Evolutionary conservation across 2,797 vertebrate genomes (phyloP).

Genomic region (Manis javanica): DNA sequence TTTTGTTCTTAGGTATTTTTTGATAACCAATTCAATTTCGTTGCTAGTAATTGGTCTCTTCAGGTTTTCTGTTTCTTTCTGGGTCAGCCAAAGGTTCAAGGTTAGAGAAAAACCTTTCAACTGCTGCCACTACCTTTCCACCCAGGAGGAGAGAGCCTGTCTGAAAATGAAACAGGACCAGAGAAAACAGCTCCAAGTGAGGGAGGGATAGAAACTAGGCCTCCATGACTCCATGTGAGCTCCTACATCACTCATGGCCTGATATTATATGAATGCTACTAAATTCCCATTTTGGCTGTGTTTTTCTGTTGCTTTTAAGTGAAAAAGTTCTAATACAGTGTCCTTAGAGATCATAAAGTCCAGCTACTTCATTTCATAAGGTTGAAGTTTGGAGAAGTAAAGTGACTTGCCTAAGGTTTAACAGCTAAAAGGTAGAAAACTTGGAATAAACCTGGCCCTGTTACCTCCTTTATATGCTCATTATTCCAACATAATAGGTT

Average conservation of each 20-base stretch:
- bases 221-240: neutral
- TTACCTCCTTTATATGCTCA: neutral
- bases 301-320: conserved; percentile 29
- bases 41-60: no score
- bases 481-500: conserved; percentile 8
- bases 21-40: no score
- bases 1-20: no score
- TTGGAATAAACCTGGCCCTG: neutral
- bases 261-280: neutral
- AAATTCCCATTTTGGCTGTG: neutral
- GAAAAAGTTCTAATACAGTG: neutral
- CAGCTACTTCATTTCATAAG: neutral
- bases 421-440: neutral
- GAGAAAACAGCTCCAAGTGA: neutral
- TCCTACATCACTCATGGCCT: neutral
- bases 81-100: no score
- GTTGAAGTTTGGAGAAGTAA: neutral
- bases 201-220: neutral
- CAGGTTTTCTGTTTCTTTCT: no score
- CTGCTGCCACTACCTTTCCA: neutral
- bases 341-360: neutral
- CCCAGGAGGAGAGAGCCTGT: neutral
- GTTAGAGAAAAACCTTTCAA: neutral
- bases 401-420: neutral
- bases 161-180: neutral